These are phyloP conservation scores for Capitella teleta DNA, from an alignment of 1,140 invertebrate genomes.

Conservation along the genomic window DNA sequence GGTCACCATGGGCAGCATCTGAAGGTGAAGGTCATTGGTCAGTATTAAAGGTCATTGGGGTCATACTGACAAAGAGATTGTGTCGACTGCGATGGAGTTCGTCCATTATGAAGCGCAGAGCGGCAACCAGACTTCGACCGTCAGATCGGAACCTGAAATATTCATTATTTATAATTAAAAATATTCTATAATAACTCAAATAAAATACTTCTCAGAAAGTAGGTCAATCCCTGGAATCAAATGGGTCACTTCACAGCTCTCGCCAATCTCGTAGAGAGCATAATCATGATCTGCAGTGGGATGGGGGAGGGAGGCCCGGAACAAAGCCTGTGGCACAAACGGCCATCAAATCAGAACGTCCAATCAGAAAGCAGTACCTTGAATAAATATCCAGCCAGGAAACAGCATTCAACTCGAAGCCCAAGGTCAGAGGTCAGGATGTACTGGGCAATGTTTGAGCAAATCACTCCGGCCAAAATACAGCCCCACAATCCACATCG, in stretches of 20 bases:
- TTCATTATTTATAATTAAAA: neutral
- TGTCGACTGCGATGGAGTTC: constrained; percentile 34
- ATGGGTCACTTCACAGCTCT: constrained; percentile 34
- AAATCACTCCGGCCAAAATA: constrained; percentile 32
- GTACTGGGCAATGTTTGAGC: constrained; percentile 41
- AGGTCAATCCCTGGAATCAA: constrained; percentile 38
- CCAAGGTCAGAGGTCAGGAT: constrained; percentile 33
- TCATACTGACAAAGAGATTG: constrained; percentile 36
- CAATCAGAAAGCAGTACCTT: constrained; percentile 22
- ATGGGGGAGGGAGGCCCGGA: constrained; percentile 36
- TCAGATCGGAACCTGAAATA: constrained; percentile 28
- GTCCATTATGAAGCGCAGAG: constrained; percentile 32
- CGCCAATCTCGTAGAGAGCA: constrained; percentile 31
- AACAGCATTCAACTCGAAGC: constrained; percentile 32
- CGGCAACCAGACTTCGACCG: constrained; percentile 28
- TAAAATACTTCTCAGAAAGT: constrained; percentile 32
- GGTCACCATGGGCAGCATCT: constrained; percentile 37
- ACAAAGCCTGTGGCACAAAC: constrained; percentile 24
- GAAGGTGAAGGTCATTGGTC: neutral
- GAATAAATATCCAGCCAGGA: constrained; percentile 36
- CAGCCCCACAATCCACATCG: constrained; percentile 41
- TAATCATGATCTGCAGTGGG: constrained; percentile 38
- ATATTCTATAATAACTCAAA: no score
- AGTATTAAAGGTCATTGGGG: neutral
- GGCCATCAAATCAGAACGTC: neutral